phyloP scores from a whole-genome alignment of 1,140 invertebrate genomes.

The Papilio aristodemus region DNA sequence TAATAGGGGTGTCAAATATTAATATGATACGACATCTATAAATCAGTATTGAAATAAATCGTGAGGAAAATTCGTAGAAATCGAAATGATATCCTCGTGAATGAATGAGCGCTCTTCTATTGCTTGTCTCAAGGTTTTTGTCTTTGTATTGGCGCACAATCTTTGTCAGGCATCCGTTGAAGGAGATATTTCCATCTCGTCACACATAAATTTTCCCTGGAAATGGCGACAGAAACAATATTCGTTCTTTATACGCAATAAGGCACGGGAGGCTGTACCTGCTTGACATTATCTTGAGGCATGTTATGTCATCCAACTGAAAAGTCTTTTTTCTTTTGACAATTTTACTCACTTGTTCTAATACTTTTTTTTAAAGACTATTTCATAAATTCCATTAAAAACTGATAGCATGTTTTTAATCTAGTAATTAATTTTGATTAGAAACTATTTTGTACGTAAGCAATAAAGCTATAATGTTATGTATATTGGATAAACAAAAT shows the following conservation, averaged over 20 bases:
- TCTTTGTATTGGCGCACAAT: slow-evolving; percentile 28
- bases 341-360: background rate
- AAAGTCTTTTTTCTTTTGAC: slow-evolving; percentile 17
- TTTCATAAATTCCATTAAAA: too few species aligned
- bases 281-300: slow-evolving; percentile 32
- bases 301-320: background rate
- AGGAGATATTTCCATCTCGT: slow-evolving; percentile 36
- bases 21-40: background rate
- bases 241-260: slow-evolving; percentile 34
- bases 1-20: background rate
- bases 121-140: slow-evolving; percentile 13
- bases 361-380: too few species aligned
- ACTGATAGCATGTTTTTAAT: too few species aligned
- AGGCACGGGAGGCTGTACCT: slow-evolving; percentile 31
- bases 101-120: slow-evolving; percentile 14
- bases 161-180: slow-evolving; percentile 23
- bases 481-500: slow-evolving; percentile 31
- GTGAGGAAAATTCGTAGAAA: slow-evolving; percentile 2
- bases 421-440: too few species aligned
- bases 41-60: slow-evolving; percentile 11
- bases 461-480: slow-evolving; percentile 13
- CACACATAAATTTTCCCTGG: slow-evolving; percentile 36
- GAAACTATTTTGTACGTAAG: background rate
- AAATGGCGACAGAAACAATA: slow-evolving; percentile 32
- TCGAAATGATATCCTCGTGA: slow-evolving; percentile 19